Base-by-base conservation (phyloP, 2,797 vertebrate species). In the Loriculus beryllinus region DNA sequence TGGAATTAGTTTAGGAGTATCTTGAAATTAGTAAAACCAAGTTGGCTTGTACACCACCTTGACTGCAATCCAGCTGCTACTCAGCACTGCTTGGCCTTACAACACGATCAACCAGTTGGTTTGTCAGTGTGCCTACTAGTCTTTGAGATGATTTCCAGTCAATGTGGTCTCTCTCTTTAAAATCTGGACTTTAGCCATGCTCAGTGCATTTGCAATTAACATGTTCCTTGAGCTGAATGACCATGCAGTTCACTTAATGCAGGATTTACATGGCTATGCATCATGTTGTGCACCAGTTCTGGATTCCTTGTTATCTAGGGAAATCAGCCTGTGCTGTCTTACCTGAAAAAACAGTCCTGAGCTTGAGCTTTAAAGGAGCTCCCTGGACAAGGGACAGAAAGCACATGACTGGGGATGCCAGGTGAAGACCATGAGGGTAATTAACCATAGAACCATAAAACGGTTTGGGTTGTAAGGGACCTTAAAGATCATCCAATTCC, bases 1-100 rank as follows among this genome's bases (percentile, higher is more conserved):
- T 78, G n/a, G 72, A 85, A 91, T 92, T 91, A 87, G 63, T 80
- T 82, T 82, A 80, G 33, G 45, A 52, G 40, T 29, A 48, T 77
- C 37, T 87, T 77, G 60, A 71, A 87, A 74, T 85, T 77, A 87
- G 40, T 74, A 68, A 80, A 70, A 82, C 26, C 31, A 76, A 89
- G 31, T 80, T 43, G 0, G 0, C 82, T 86, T 5, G 3, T 82
- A 60, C 4, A 19, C 8, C 15, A 29, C 25, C 25, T 56, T 84
- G 88, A 51, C 77, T 86, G 74, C 54, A 31, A 35, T 78, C 49
- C 63, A 82, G 42, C 47, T 62, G n/a, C 67, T 67, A 29, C 31
- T 15, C 13, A 59, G 47, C 23, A 7, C 29, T 63, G 16, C 63
- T 88, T 90, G 74, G 37, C 54, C 28, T 82, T 72, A 19, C 45